Evolutionary conservation across 2,797 vertebrate genomes (phyloP).

Genomic region (Paguma larvata): DNA sequence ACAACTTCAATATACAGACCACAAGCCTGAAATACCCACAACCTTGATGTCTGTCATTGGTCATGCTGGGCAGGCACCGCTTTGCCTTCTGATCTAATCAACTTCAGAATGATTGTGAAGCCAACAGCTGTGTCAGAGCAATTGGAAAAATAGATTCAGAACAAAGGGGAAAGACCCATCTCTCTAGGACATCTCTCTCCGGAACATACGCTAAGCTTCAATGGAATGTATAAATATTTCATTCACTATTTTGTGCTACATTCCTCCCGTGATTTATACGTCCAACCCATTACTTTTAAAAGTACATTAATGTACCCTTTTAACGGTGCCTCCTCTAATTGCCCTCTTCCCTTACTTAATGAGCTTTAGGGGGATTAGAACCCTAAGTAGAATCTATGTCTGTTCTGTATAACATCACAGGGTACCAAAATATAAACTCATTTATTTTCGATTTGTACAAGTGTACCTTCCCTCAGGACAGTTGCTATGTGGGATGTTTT

Average conservation of each 20-base stretch:
- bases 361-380: conserved; percentile 81
- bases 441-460: conserved; percentile 84
- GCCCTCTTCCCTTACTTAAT: conserved; percentile 80
- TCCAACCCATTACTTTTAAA: conserved; percentile 82
- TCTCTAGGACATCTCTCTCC: conserved; percentile 83
- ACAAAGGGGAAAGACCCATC: conserved; percentile 88
- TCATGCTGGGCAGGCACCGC: conserved; percentile 83
- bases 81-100: conserved; percentile 87
- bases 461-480: conserved; percentile 71
- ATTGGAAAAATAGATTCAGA: conserved; percentile 86
- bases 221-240: conserved; percentile 89
- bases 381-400: conserved; percentile 79
- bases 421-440: conserved; percentile 75
- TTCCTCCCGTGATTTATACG: conserved; percentile 82
- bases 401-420: conserved; percentile 79
- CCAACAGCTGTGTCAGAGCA: conserved; percentile 85
- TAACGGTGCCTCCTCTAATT: conserved; percentile 75
- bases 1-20: conserved; percentile 34
- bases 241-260: conserved; percentile 87
- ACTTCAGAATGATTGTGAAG: conserved; percentile 82
- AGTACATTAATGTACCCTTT: conserved; percentile 83
- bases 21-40: conserved; percentile 65
- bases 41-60: conserved; percentile 67
- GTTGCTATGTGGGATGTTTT: conserved; percentile 67
- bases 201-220: conserved; percentile 80